phyloP scores from a whole-genome alignment of 2,113 vertebrate genomes.

The Serilophus lunatus region DNA sequence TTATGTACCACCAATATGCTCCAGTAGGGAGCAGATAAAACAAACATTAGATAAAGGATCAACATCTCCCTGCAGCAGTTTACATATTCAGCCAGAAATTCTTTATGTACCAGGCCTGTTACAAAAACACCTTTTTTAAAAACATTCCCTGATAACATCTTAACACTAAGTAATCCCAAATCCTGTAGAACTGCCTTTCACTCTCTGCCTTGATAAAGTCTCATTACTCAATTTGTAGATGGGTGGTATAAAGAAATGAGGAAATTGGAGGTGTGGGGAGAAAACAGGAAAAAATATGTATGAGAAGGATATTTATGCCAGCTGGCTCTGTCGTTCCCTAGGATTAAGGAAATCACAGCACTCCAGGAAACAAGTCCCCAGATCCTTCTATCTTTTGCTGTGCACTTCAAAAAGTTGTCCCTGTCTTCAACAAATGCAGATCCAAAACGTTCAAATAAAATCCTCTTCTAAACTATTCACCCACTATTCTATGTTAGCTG shows the following conservation, averaged over 20 bases:
- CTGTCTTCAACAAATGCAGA: not conserved
- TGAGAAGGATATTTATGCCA: not conserved
- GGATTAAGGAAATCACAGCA: not conserved
- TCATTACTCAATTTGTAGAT: not conserved
- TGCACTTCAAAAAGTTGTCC: not conserved
- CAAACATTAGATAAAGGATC: conserved; percentile 18
- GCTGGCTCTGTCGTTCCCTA: not conserved
- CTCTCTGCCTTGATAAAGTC: not conserved
- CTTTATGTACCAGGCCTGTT: not conserved
- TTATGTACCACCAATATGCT: not conserved
- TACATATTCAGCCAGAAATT: not conserved
- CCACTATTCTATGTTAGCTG: not conserved
- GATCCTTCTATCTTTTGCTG: not conserved
- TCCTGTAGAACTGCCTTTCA: not conserved
- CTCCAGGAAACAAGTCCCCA: not conserved
- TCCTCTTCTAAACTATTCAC: not conserved
- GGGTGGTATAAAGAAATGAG: not conserved
- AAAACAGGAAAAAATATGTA: not conserved
- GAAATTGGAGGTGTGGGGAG: not conserved
- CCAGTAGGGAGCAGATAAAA: conserved; percentile 1
- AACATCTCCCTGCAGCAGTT: not conserved
- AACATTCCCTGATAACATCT: conserved; percentile 30
- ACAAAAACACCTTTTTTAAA: conserved; percentile 1
- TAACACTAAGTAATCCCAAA: conserved; percentile 30
- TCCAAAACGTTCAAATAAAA: not conserved